Conservation (phyloP, 2,797 vertebrate genomes). For the Hipposideros larvatus region DNA sequence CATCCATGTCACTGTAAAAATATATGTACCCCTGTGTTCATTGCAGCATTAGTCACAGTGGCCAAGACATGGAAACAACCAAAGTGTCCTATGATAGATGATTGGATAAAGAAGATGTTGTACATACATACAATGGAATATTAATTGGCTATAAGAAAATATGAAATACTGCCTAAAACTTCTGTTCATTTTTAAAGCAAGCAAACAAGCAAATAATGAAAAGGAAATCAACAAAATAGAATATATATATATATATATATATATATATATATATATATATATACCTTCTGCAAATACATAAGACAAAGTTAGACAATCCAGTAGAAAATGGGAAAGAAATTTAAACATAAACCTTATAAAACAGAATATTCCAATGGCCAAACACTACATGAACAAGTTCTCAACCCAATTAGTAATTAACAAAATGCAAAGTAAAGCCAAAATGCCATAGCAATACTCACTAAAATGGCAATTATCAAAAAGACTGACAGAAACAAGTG, state of each 20-base stretch:
- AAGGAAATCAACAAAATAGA: background rate
- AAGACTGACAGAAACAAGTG: background rate
- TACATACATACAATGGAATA: no score
- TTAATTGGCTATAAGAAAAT: no score
- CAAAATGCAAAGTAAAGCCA: constrained; percentile 50
- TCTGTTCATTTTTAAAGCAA: background rate
- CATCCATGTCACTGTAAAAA: no score
- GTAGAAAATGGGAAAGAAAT: background rate
- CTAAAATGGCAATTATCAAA: background rate
- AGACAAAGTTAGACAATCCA: background rate
- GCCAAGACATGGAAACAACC: no score
- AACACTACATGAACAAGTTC: background rate
- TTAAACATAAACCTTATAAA: background rate
- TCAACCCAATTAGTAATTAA: constrained; percentile 6
- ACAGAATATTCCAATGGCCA: constrained; percentile 16
- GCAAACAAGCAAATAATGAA: background rate
- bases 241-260: background rate
- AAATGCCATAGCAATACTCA: background rate
- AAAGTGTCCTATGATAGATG: no score
- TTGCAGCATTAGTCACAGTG: no score
- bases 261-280: background rate
- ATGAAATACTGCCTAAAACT: background rate
- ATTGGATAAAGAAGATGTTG: no score
- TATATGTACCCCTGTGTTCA: no score
- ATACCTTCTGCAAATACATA: background rate